A percentile compares a stretch with the other conserved stretches of the same genome.
Evolutionary conservation across 2,797 vertebrate genomes (phyloP).

Genomic region (Hoplostethus atlanticus): DNA sequence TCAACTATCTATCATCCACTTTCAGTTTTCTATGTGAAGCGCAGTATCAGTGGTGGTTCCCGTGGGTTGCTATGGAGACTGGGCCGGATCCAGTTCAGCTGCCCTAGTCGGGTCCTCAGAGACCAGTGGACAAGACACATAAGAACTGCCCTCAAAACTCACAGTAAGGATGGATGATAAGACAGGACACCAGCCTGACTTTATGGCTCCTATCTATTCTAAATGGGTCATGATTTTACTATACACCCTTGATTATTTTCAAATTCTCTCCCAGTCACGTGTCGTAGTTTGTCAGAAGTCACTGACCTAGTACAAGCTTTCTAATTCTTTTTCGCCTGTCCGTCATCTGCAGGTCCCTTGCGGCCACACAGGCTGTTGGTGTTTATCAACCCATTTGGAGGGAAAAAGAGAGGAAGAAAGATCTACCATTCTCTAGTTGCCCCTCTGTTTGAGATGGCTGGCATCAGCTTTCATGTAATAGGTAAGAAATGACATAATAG

Average conservation of each 20-base stretch:
- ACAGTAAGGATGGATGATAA: slow-evolving; percentile 73
- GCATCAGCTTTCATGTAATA: slow-evolving; percentile 87
- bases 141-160: slow-evolving; percentile 78
- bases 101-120: slow-evolving; percentile 80
- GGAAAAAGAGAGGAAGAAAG: slow-evolving; percentile 82
- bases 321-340: slow-evolving; percentile 7
- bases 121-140: slow-evolving; percentile 85
- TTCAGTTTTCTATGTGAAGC: slow-evolving; percentile 87
- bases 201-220: neutral
- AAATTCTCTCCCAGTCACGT: neutral
- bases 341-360: slow-evolving; percentile 73
- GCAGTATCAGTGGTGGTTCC: slow-evolving; percentile 73
- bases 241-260: neutral
- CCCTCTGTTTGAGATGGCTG: slow-evolving; percentile 89
- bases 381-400: slow-evolving; percentile 90
- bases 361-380: slow-evolving; percentile 86
- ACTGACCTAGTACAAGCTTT: neutral
- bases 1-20: slow-evolving; percentile 9
- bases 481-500: slow-evolving; percentile 71
- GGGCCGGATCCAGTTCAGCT: slow-evolving; percentile 84
- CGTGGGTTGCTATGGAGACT: slow-evolving; percentile 82
- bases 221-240: neutral
- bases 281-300: slow-evolving; percentile 6
- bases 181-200: neutral
- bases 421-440: slow-evolving; percentile 85